Evolutionary conservation across 2,888 invertebrate genomes (phyloP).

Genomic region (Steinernema carpocapsae): DNA sequence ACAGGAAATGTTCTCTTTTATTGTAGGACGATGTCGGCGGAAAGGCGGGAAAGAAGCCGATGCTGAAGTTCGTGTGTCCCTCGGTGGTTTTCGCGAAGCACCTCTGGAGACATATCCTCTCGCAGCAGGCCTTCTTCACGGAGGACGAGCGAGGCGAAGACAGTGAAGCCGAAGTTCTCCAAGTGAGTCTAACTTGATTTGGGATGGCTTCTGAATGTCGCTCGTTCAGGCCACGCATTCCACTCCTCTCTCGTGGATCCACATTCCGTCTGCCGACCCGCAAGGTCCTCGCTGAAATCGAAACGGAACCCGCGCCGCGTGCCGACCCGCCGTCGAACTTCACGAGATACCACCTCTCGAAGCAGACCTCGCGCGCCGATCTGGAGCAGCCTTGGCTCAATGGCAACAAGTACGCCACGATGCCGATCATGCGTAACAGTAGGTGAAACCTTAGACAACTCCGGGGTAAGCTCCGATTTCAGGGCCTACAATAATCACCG

Average conservation of each 20-base stretch:
- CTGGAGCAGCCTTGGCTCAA: constrained; percentile 13
- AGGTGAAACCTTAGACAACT: background rate
- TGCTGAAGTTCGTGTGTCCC: constrained; percentile 90
- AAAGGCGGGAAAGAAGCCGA: constrained; percentile 60
- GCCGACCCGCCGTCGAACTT: background rate
- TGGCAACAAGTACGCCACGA: constrained; percentile 13
- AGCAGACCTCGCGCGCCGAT: background rate
- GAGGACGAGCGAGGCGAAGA: constrained; percentile 48
- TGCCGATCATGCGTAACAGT: constrained; percentile 6
- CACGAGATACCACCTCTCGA: background rate
- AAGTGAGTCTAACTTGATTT: constrained; percentile 47
- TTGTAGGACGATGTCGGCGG: constrained; percentile 35
- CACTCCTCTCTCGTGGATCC: constrained; percentile 60
- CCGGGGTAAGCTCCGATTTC: background rate
- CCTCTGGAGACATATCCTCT: constrained; percentile 95
- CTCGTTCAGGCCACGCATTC: constrained; percentile 56
- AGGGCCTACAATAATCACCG: background rate
- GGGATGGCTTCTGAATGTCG: background rate
- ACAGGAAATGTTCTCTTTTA: background rate
- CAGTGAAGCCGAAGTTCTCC: constrained; percentile 61
- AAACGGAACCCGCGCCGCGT: constrained; percentile 38
- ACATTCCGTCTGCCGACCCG: constrained; percentile 64
- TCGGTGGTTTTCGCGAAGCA: constrained; percentile 89
- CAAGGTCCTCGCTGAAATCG: constrained; percentile 62
- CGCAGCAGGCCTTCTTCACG: constrained; percentile 96